A percentile compares a stretch with the other conserved stretches of the same genome.
phyloP scores from a whole-genome alignment of 2,888 invertebrate species.

The Drosophila sordidula region DNA sequence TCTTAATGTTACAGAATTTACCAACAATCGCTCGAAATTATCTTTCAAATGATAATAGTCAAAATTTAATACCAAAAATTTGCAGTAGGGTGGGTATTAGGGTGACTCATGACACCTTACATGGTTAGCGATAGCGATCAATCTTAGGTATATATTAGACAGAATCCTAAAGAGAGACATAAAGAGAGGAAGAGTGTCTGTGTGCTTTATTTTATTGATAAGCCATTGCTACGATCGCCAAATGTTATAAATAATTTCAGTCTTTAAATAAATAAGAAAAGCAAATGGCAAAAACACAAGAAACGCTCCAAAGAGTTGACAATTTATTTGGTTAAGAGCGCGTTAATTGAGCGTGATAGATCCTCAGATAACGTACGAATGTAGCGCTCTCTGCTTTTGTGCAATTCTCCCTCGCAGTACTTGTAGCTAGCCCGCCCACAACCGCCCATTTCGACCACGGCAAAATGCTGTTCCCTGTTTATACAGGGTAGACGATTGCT shows the following conservation, averaged over 20 bases:
- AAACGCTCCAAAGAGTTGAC: slow-evolving; percentile 27
- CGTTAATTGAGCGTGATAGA: slow-evolving; percentile 64
- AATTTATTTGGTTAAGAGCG: slow-evolving; percentile 38
- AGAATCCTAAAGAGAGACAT: not conserved
- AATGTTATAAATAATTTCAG: slow-evolving; percentile 20
- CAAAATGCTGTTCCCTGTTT: slow-evolving; percentile 55
- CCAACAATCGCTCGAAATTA: too few relatives aligned
- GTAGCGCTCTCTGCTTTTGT: slow-evolving; percentile 16
- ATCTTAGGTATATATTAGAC: too few relatives aligned
- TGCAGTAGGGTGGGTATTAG: not conserved
- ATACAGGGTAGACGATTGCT: slow-evolving; percentile 53
- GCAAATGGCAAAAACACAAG: slow-evolving; percentile 8
- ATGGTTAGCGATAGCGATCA: too few relatives aligned
- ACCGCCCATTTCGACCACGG: slow-evolving; percentile 26
- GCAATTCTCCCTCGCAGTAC: slow-evolving; percentile 4
- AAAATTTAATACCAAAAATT: not conserved
- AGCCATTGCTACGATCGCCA: slow-evolving; percentile 7
- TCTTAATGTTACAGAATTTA: too few relatives aligned
- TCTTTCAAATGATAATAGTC: too few relatives aligned
- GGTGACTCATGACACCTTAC: not conserved
- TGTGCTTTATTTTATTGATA: slow-evolving; percentile 6
- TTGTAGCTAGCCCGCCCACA: not conserved
- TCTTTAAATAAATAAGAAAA: slow-evolving; percentile 1
- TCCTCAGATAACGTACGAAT: slow-evolving; percentile 48
- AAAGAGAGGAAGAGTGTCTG: not conserved